Conservation (phyloP, 1,140 invertebrate species). For the Neodiprion pinetum region DNA sequence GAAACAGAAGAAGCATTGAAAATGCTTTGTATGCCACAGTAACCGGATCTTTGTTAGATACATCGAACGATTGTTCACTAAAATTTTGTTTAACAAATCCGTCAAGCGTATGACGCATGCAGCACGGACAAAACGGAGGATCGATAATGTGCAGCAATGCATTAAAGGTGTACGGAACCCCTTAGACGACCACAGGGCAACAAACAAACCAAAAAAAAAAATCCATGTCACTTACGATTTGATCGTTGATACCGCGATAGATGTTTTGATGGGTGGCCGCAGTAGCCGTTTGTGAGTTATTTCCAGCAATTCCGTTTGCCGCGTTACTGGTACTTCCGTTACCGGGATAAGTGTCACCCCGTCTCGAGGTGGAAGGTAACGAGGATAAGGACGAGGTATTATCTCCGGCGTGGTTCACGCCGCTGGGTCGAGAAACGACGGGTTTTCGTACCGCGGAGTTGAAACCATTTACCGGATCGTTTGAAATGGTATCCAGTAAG, state of each 20-base stretch:
- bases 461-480: too few species aligned
- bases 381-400: slow-evolving; percentile 16
- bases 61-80: too few species aligned
- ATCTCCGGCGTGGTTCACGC: too few species aligned
- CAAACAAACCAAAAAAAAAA: slow-evolving; percentile 7
- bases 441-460: too few species aligned
- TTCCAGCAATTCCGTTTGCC: slow-evolving; percentile 20
- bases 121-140: not conserved
- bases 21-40: too few species aligned
- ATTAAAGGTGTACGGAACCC: slow-evolving; percentile 7
- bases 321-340: slow-evolving; percentile 23
- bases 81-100: too few species aligned
- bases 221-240: slow-evolving; percentile 44
- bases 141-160: not conserved
- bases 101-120: too few species aligned
- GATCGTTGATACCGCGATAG: slow-evolving; percentile 41
- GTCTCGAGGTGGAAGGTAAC: slow-evolving; percentile 47
- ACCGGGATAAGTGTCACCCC: slow-evolving; percentile 18
- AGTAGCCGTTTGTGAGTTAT: slow-evolving; percentile 22
- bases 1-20: too few species aligned
- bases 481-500: too few species aligned
- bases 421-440: too few species aligned
- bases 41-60: too few species aligned
- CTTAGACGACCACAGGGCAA: slow-evolving; percentile 1
- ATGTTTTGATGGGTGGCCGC: slow-evolving; percentile 24